Conservation (phyloP, 2,888 invertebrate species). For the Lottia gigantea region DNA sequence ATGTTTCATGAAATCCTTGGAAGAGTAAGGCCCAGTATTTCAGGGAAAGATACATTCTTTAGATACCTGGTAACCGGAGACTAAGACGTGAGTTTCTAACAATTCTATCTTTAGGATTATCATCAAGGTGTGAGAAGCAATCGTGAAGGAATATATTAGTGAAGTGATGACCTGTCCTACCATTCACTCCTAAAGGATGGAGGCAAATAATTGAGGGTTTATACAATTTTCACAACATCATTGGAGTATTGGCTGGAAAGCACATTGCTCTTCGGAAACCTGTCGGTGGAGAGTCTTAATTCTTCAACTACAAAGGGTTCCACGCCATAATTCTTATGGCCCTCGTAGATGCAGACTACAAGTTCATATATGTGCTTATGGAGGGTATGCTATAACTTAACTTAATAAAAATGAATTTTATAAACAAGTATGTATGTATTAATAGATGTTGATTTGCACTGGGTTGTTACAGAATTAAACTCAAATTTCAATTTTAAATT, state of each 20-base stretch:
- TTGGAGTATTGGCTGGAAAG: conserved; percentile 28
- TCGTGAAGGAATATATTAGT: conserved; percentile 28
- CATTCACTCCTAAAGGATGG: conserved; percentile 26
- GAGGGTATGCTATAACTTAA: background rate
- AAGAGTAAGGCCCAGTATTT: conserved; percentile 15
- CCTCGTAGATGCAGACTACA: conserved; percentile 35
- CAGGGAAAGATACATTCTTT: conserved; percentile 29
- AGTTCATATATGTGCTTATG: conserved; percentile 32
- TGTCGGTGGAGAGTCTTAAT: too few species aligned
- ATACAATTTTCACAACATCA: background rate
- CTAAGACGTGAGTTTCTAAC: too few species aligned
- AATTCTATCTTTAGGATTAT: conserved; percentile 35
- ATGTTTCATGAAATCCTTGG: conserved; percentile 33
- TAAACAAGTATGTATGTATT: too few species aligned
- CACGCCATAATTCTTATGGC: conserved; percentile 10
- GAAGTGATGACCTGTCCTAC: conserved; percentile 31
- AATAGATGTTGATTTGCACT: too few species aligned
- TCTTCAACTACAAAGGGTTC: conserved; percentile 33
- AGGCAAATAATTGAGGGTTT: conserved; percentile 19
- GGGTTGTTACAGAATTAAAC: background rate
- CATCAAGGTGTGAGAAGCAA: conserved; percentile 34
- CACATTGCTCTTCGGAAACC: too few species aligned
- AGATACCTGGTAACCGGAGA: conserved; percentile 36
- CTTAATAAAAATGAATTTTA: too few species aligned
- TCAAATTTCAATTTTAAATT: background rate